A percentile compares a stretch with the other conserved stretches of the same genome.
These are phyloP conservation scores for Zoroaster sp. DNA, from an alignment of 53 echinoderm and acorn worm genomes.

Conservation along the genomic window DNA sequence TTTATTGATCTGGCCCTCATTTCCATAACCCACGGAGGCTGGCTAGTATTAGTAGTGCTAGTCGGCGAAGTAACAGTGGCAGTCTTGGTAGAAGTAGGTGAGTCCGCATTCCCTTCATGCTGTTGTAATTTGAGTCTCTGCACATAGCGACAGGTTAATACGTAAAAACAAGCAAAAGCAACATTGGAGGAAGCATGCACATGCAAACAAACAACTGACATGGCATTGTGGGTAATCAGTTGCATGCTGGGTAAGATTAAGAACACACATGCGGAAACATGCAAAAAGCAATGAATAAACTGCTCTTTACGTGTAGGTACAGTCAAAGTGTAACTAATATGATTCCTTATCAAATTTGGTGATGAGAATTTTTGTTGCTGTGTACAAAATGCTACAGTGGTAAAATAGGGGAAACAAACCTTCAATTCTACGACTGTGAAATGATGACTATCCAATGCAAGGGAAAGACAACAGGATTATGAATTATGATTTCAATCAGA, in stretches of 20 bases:
- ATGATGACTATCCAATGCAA: neutral
- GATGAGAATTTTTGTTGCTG: neutral
- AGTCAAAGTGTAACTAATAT: too few relatives aligned
- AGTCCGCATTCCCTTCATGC: constrained; percentile 23
- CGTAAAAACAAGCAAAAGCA: neutral
- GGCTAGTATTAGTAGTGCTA: constrained; percentile 39
- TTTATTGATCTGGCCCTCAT: constrained; percentile 67
- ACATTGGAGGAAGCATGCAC: constrained; percentile 45
- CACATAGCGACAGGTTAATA: constrained; percentile 17
- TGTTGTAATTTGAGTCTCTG: constrained; percentile 31
- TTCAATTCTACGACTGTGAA: constrained; percentile 44
- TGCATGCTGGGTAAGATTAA: constrained; percentile 12
- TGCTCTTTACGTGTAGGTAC: too few relatives aligned
- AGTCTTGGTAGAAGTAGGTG: neutral
- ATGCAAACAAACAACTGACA: constrained; percentile 4
- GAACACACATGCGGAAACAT: neutral
- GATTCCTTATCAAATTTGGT: neutral
- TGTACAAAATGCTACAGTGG: neutral
- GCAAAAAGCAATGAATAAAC: neutral
- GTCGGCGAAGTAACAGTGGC: constrained; percentile 31
- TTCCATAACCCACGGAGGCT: constrained; percentile 82
- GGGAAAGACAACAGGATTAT: neutral
- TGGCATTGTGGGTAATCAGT: neutral
- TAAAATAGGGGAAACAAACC: constrained; percentile 11
- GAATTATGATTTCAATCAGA: neutral